Base-by-base conservation (phyloP, 1,140 invertebrate species). In the Sarcophaga peregrina region DNA sequence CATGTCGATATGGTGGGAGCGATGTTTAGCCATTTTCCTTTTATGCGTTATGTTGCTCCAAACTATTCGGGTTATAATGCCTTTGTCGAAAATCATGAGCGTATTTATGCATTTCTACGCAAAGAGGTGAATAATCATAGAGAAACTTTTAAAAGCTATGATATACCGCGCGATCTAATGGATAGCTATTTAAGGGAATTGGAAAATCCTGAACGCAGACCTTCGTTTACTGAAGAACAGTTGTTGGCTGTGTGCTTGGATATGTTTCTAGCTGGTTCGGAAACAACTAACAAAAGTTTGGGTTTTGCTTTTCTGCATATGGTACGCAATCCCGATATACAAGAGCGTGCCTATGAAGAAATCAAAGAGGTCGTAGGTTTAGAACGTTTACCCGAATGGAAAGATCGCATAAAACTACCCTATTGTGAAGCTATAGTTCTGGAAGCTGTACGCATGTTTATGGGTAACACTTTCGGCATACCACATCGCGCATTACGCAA, bases 191-290 rank as follows among this genome's bases (percentile, higher is more conserved):
- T 97, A 17, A 92, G 95, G 86, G 93, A 93, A 81, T 87, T 95
- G 76, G 91, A 92, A 80, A 92, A 92, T 9, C 90, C 91, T n/a
- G 91, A 92, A 9, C 91, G 91, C 82, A 87, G 91, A n/a, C 84
- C 91, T 4, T 86, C 87, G 81, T 91, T 92, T 85, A 91, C 92
- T 87, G 95, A 96, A 87, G 92, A 92, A 68, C 95, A 96, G 84
- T 87, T 96, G 62, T 88, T 96, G 72, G 94, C 95, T 0, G 93
- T 95, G 68, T 96, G 95, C 85, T 91, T 96, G 91, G 95, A 96
- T 85, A 92, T 96, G 91, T 96, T 96, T 84, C 94, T 96, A 91
- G 96, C 95, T 47, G 96, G 95, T 0, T 95, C 95, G 0, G 96
- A 97, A 90, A 96, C 96, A 0, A 96, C 96, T 0, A 94, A 93